phyloP scores from a whole-genome alignment of 2,113 vertebrate genomes.

The Gopherus evgoodei region DNA sequence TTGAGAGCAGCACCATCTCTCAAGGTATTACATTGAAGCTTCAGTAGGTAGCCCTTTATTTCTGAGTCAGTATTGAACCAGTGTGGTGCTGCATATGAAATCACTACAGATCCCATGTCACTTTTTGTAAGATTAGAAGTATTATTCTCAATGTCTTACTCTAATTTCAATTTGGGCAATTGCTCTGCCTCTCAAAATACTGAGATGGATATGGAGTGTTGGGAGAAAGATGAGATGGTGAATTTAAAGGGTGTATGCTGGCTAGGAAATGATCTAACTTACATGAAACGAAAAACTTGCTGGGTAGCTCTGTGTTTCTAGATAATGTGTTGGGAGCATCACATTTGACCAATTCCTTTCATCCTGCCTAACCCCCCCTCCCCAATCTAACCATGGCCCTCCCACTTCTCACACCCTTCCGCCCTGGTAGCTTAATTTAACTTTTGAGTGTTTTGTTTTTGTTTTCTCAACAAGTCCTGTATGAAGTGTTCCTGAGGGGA shows the following conservation, averaged over 20 bases:
- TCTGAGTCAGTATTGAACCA: fast-evolving
- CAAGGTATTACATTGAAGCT: not conserved
- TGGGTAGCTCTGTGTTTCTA: fast-evolving
- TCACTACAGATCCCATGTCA: not conserved
- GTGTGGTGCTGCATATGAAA: not conserved
- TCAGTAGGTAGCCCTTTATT: not conserved
- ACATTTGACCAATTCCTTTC: not conserved
- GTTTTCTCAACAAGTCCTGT: not conserved
- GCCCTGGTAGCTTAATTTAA: not conserved
- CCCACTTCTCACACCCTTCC: not conserved
- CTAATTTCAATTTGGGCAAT: not conserved
- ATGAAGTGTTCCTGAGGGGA: not conserved
- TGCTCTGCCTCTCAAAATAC: not conserved
- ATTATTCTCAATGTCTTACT: not conserved
- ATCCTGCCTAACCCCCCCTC: not conserved
- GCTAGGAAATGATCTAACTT: not conserved
- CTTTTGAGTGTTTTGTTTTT: not conserved
- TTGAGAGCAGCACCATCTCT: not conserved
- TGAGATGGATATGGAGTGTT: not conserved
- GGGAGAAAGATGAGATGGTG: not conserved
- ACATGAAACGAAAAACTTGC: not conserved
- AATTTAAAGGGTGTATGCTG: not conserved
- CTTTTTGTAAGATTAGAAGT: not conserved
- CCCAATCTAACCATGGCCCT: not conserved
- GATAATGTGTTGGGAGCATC: not conserved